phyloP scores from a whole-genome alignment of 2,888 invertebrate species.

The Endotricha flammealis region DNA sequence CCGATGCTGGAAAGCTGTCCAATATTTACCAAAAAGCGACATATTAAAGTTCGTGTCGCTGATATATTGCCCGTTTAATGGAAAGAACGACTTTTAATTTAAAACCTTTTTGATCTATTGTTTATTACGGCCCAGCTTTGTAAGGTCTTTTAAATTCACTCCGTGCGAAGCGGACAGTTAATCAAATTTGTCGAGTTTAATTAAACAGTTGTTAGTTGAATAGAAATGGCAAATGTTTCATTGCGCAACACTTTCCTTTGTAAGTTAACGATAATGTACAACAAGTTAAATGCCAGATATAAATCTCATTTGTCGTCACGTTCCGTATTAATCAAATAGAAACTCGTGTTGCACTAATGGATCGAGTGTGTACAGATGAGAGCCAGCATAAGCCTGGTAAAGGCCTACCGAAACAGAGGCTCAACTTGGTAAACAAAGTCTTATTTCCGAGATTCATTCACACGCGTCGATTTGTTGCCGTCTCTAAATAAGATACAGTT shows the following conservation, averaged over 20 bases:
- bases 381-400: background rate
- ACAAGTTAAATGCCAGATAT: background rate
- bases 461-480: background rate
- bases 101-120: constrained; percentile 26
- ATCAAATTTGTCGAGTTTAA: constrained; percentile 29
- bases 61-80: too few relatives aligned
- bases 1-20: too few relatives aligned
- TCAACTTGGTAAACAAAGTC: constrained; percentile 1
- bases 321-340: background rate
- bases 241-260: background rate
- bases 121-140: constrained; percentile 26
- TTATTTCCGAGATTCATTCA: background rate
- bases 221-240: constrained; percentile 7
- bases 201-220: constrained; percentile 26
- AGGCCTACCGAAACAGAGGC: background rate
- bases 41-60: too few relatives aligned
- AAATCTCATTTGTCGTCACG: constrained; percentile 1
- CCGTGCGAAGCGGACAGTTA: constrained; percentile 18
- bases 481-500: background rate
- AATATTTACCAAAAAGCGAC: too few relatives aligned
- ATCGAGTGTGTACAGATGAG: constrained; percentile 1
- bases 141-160: constrained; percentile 27
- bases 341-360: background rate
- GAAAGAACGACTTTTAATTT: constrained; percentile 29
- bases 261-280: background rate